A percentile compares a stretch with the other conserved stretches of the same genome.
These are phyloP conservation scores for Drosophila bipectinata DNA, from an alignment of 1,140 invertebrate genomes.

Conservation along the genomic window DNA sequence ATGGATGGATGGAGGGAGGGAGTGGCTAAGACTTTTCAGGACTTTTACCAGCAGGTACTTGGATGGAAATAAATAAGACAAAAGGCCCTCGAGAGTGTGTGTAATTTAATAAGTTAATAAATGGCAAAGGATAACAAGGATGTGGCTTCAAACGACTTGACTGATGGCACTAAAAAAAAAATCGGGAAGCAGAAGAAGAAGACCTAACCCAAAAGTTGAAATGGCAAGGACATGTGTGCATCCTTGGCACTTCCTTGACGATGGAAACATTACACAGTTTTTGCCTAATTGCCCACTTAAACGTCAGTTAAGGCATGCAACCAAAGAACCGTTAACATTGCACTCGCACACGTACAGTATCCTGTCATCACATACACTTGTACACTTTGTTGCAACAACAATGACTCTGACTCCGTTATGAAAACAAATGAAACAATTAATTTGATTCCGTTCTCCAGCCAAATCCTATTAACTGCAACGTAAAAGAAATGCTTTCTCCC, in stretches of 20 bases:
- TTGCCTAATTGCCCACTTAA: slow-evolving; percentile 74
- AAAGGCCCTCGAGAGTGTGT: slow-evolving; percentile 14
- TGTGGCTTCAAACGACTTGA: background rate
- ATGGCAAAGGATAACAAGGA: background rate
- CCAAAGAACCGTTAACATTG: slow-evolving; percentile 1
- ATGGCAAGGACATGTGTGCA: slow-evolving; percentile 10
- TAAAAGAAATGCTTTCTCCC: slow-evolving; percentile 32
- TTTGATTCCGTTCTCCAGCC: slow-evolving; percentile 66
- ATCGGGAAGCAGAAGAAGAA: background rate
- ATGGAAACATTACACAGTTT: slow-evolving; percentile 68
- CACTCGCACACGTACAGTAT: slow-evolving; percentile 1
- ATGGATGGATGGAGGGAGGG: background rate
- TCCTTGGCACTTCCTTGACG: slow-evolving; percentile 17
- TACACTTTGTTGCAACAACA: slow-evolving; percentile 41
- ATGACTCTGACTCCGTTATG: slow-evolving; percentile 39
- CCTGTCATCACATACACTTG: slow-evolving; percentile 15
- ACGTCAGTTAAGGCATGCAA: slow-evolving; percentile 41
- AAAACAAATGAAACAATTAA: slow-evolving; percentile 78
- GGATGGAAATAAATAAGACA: slow-evolving; percentile 49
- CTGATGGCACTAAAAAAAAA: background rate
- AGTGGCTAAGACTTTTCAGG: background rate
- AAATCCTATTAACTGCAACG: slow-evolving; percentile 74
- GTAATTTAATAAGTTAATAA: slow-evolving; percentile 59
- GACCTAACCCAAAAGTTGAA: background rate
- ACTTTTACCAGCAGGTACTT: slow-evolving; percentile 13